Evolutionary conservation across 2,797 vertebrate species (phyloP).

Genomic region (Danionella dracula): DNA sequence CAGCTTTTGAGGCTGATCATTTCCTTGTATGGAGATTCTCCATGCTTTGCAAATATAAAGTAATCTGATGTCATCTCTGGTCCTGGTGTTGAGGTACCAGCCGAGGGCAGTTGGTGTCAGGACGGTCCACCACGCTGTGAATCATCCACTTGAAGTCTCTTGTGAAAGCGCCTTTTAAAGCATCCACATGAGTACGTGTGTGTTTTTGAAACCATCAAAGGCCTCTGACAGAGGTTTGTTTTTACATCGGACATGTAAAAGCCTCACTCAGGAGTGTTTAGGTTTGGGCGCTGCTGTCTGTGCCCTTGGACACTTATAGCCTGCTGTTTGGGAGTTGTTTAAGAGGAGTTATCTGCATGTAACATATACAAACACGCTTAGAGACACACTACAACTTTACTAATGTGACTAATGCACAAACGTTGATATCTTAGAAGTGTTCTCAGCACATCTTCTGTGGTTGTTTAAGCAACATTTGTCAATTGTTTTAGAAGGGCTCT

Average conservation of each 20-base stretch:
- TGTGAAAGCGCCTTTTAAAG: slow-evolving; percentile 61
- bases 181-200: slow-evolving; percentile 41
- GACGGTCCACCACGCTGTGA: slow-evolving; percentile 41
- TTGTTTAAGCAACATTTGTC: background rate
- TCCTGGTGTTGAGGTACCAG: slow-evolving; percentile 52
- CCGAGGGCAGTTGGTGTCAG: slow-evolving; percentile 42
- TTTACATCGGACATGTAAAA: slow-evolving; percentile 57
- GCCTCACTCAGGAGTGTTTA: slow-evolving; percentile 61
- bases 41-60: slow-evolving; percentile 78
- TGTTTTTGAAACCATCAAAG: slow-evolving; percentile 49
- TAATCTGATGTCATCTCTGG: slow-evolving; percentile 62
- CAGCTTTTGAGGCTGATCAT: slow-evolving; percentile 68
- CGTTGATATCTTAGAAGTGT: background rate
- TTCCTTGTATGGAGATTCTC: slow-evolving; percentile 86
- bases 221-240: slow-evolving; percentile 55
- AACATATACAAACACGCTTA: slow-evolving; percentile 28
- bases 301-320: slow-evolving; percentile 20
- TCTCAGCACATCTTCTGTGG: slow-evolving; percentile 1
- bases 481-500: background rate
- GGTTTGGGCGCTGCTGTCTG: slow-evolving; percentile 44
- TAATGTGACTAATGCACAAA: slow-evolving; percentile 2
- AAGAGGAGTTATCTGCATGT: slow-evolving; percentile 1
- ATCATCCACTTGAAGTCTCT: slow-evolving; percentile 47
- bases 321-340: slow-evolving; percentile 25
- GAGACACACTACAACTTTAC: background rate